Base-by-base conservation (phyloP, 2,888 invertebrate species). In the Caenorhabditis sp. region DNA sequence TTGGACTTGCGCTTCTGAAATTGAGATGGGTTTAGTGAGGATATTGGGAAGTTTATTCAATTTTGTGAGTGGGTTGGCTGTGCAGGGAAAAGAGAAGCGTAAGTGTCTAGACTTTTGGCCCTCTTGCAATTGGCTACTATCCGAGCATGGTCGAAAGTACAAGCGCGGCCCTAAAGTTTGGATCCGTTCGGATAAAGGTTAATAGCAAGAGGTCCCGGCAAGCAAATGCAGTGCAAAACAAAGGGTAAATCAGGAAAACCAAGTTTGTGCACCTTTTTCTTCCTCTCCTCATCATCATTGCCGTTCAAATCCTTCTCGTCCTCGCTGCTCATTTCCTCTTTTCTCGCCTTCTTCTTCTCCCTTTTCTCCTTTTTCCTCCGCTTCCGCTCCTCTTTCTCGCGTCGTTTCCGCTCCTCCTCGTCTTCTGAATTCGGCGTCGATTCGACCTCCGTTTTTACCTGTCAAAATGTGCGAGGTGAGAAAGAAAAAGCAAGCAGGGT, bases 1-100 rank as follows among this genome's bases (percentile, higher is more conserved):
- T 81, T 84, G 1, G 66, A 48, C 46, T 83, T 86, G 43, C 81
- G 81, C 39, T 78, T 79, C 77, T 80, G 56, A 30, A 78, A 74
- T n/a, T n/a, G n/a, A 71, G 15, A 41, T n/a, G n/a, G n/a, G n/a
- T n/a, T n/a, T n/a, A n/a, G n/a, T n/a, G n/a, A n/a, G n/a, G n/a
- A n/a, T n/a, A n/a, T n/a, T n/a, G n/a, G n/a, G n/a, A n/a, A n/a
- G n/a, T n/a, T n/a, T n/a, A n/a, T n/a, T n/a, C n/a, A n/a, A n/a
- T n/a, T n/a, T n/a, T n/a, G n/a, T n/a, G n/a, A n/a, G n/a, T n/a
- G n/a, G n/a, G n/a, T n/a, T n/a, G 13, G 35, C 35, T 9, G 35
- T 35, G 35, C 35, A 13, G 35, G 35, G 35, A 13, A 35, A 35
- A 35, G 35, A 35, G 13, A 35, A n/a, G n/a, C n/a, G n/a, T n/a